phyloP scores from a whole-genome alignment of 2,113 vertebrate genomes.

The Gallinago jamesoni region DNA sequence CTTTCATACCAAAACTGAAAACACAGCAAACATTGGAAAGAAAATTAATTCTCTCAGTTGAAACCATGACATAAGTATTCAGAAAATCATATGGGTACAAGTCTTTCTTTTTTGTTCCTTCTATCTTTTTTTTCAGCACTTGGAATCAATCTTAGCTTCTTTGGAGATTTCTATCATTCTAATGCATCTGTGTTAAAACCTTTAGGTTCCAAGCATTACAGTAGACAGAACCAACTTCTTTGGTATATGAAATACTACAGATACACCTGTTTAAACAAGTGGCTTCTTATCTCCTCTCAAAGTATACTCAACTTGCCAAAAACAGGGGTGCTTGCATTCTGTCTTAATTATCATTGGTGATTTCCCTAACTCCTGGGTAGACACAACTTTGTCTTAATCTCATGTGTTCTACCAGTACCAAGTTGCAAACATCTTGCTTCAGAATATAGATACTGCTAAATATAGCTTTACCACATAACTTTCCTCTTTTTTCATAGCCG shows the following conservation, averaged over 20 bases:
- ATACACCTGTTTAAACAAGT: background rate
- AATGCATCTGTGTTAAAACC: background rate
- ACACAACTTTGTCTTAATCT: background rate
- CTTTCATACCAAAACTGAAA: background rate
- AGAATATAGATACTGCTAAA: background rate
- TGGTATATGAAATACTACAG: background rate
- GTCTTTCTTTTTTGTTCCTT: background rate
- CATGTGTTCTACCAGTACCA: background rate
- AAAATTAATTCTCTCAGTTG: background rate
- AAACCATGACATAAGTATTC: background rate
- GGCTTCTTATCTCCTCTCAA: background rate
- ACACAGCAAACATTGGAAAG: background rate
- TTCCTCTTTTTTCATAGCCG: background rate
- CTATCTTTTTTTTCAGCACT: background rate
- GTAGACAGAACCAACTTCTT: background rate
- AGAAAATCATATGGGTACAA: background rate
- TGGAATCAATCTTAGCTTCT: background rate
- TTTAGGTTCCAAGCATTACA: background rate
- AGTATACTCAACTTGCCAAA: background rate
- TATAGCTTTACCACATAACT: background rate
- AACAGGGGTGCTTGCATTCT: background rate
- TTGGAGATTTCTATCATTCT: background rate
- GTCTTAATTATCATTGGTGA: fast-evolving
- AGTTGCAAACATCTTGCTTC: background rate
- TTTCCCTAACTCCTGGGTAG: background rate